Percentiles rank a stretch among this genome's conserved stretches.
Evolutionary conservation across 1,140 invertebrate genomes (phyloP).

Genomic region (Diuraphis noxia): DNA sequence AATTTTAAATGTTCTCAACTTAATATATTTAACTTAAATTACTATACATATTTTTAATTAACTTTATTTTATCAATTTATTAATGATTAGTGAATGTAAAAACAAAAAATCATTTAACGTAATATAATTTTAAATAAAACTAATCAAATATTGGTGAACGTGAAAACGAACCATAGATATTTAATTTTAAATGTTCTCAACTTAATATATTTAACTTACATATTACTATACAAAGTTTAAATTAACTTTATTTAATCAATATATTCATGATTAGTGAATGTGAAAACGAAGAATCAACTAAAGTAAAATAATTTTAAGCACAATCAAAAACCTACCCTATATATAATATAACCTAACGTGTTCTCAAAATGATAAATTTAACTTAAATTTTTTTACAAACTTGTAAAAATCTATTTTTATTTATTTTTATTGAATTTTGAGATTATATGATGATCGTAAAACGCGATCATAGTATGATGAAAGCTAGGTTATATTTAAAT

Average conservation of each 20-base stretch:
- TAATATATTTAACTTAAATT: neutral
- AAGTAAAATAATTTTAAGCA: no score
- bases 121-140: neutral
- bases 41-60: neutral
- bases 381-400: no score
- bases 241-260: no score
- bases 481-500: neutral
- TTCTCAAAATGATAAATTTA: neutral
- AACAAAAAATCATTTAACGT: neutral
- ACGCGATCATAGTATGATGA: no score
- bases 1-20: neutral
- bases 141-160: neutral
- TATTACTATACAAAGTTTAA: no score
- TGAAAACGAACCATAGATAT: no score
- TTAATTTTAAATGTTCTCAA: neutral
- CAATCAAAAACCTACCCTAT: no score
- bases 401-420: no score
- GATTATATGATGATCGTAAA: no score
- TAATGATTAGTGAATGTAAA: neutral
- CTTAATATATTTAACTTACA: no score
- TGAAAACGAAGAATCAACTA: neutral
- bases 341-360: no score
- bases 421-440: no score
- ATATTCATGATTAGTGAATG: neutral
- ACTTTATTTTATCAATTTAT: neutral